Percentiles rank a stretch among this genome's conserved stretches.
These are phyloP conservation scores for Geophilus truncorum DNA, from an alignment of 2,888 invertebrate species.

Conservation along the genomic window DNA sequence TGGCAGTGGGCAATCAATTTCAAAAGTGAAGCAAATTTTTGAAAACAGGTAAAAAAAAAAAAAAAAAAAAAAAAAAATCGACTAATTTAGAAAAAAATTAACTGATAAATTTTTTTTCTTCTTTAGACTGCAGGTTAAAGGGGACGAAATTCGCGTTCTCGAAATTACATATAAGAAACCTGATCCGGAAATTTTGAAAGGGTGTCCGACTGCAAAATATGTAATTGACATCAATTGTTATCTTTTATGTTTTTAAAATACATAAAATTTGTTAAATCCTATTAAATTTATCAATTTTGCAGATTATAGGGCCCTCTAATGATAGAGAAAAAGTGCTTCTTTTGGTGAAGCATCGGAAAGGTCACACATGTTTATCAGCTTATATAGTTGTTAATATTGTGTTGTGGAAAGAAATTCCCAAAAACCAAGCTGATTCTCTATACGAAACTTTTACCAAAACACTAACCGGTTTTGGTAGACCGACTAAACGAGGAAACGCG, in stretches of 20 bases:
- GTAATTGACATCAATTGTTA: no score
- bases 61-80: no score
- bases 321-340: slow-evolving; percentile 83
- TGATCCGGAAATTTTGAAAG: slow-evolving; percentile 93
- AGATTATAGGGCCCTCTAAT: slow-evolving; percentile 78
- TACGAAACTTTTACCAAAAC: slow-evolving; percentile 79
- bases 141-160: slow-evolving; percentile 81
- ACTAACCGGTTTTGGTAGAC: slow-evolving; percentile 58
- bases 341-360: slow-evolving; percentile 75
- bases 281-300: no score
- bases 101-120: no score
- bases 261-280: no score
- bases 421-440: slow-evolving; percentile 75
- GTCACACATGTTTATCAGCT: slow-evolving; percentile 77
- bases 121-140: slow-evolving; percentile 70
- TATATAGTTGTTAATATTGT: slow-evolving; percentile 87
- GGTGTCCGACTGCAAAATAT: slow-evolving; percentile 96
- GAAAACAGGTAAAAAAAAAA: slow-evolving; percentile 66
- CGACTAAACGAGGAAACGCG: slow-evolving; percentile 51
- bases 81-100: background rate
- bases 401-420: slow-evolving; percentile 89
- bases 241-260: no score
- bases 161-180: slow-evolving; percentile 88
- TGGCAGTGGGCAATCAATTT: slow-evolving; percentile 70
- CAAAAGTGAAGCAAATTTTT: slow-evolving; percentile 73